A percentile compares a stretch with the other conserved stretches of the same genome.
phyloP scores from a whole-genome alignment of 2,888 invertebrate species.

The Aleiodes alternator region DNA sequence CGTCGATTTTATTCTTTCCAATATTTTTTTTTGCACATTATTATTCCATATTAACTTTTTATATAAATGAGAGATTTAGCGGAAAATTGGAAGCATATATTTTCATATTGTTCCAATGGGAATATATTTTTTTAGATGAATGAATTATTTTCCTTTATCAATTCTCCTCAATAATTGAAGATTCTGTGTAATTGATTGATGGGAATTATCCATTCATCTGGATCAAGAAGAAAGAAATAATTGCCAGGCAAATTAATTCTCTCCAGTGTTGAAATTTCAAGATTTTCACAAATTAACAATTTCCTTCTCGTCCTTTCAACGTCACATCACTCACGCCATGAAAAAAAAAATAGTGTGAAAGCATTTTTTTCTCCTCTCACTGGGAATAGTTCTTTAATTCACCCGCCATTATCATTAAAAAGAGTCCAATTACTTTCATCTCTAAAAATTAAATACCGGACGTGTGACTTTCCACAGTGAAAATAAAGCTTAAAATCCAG shows the following conservation, averaged over 20 bases:
- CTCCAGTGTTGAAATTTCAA: neutral
- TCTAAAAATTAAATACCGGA: neutral
- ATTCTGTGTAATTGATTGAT: neutral
- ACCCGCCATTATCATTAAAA: neutral
- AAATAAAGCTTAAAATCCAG: constrained; percentile 6
- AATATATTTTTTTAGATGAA: neutral
- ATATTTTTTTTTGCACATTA: constrained; percentile 3
- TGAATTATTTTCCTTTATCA: neutral
- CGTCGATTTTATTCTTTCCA: neutral
- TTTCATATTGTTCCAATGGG: no score
- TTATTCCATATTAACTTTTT: neutral
- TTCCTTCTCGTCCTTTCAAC: neutral
- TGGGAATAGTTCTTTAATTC: constrained; percentile 8
- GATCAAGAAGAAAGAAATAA: no score
- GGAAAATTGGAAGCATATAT: no score
- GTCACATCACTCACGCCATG: neutral
- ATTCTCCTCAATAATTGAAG: no score
- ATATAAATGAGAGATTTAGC: no score
- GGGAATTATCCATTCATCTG: neutral
- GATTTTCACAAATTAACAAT: neutral
- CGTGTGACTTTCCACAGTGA: constrained; percentile 2
- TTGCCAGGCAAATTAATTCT: no score
- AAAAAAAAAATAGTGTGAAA: no score
- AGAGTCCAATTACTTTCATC: constrained; percentile 1
- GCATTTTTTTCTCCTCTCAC: neutral